phyloP scores from a whole-genome alignment of 1,140 invertebrate species.

The Ceratina calcarata region DNA sequence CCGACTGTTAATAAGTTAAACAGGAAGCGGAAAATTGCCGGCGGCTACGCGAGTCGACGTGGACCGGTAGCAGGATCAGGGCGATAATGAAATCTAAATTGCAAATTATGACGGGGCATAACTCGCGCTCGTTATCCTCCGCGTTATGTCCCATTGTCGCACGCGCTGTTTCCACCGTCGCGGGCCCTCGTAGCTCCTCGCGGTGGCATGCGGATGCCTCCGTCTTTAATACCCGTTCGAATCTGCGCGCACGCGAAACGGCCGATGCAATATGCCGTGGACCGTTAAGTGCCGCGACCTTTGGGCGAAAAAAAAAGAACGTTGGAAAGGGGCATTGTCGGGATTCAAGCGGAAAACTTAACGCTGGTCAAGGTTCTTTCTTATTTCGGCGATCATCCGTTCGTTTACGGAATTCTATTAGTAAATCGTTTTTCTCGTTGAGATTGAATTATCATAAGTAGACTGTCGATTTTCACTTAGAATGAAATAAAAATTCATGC shows the following conservation, averaged over 20 bases:
- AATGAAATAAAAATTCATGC: background rate
- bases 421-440: too few species aligned
- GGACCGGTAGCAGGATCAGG: constrained; percentile 8
- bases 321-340: constrained; percentile 47
- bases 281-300: constrained; percentile 76
- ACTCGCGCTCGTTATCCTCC: constrained; percentile 62
- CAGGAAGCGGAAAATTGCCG: constrained; percentile 13
- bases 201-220: constrained; percentile 51
- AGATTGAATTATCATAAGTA: too few species aligned
- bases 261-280: constrained; percentile 63
- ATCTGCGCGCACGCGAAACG: constrained; percentile 57
- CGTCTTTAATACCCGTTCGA: constrained; percentile 64
- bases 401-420: background rate
- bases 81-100: constrained; percentile 68
- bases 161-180: constrained; percentile 10
- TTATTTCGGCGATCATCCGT: background rate
- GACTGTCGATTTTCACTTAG: too few species aligned
- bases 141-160: constrained; percentile 61
- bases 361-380: background rate
- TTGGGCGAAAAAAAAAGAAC: constrained; percentile 31
- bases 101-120: constrained; percentile 65
- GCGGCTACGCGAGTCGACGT: background rate
- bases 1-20: too few species aligned
- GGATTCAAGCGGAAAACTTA: constrained; percentile 18
- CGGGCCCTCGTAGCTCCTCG: background rate